These are phyloP conservation scores for Cheirogaleus major DNA, from an alignment of 2,797 vertebrate genomes.

Conservation along the genomic window DNA sequence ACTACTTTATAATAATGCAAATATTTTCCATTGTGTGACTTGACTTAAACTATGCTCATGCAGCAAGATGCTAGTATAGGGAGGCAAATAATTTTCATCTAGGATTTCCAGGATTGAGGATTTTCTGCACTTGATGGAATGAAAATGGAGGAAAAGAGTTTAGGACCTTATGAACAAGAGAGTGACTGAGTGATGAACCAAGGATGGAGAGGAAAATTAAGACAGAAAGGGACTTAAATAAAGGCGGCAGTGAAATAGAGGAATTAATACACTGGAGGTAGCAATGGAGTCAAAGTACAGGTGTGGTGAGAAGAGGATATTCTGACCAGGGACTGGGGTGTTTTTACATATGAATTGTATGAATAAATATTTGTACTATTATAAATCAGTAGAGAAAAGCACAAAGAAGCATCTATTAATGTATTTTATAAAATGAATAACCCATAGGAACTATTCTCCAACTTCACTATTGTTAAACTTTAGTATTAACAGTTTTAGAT, in stretches of 20 bases:
- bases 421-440: slow-evolving; percentile 60
- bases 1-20: neutral
- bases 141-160: neutral
- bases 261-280: neutral
- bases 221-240: neutral
- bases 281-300: neutral
- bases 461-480: slow-evolving; percentile 73
- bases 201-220: neutral
- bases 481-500: slow-evolving; percentile 68
- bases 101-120: neutral
- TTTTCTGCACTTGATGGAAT: neutral
- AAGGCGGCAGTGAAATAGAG: neutral
- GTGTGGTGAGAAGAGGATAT: neutral
- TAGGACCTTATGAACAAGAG: neutral
- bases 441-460: slow-evolving; percentile 71
- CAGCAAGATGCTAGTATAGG: neutral
- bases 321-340: neutral
- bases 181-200: neutral
- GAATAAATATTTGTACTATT: slow-evolving; percentile 23
- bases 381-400: slow-evolving; percentile 52
- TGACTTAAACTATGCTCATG: neutral
- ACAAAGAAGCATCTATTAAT: slow-evolving; percentile 69
- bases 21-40: slow-evolving; percentile 8
- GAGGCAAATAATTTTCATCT: slow-evolving; percentile 1
- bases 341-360: neutral